A percentile compares a stretch with the other conserved stretches of the same genome.
These are phyloP conservation scores for Drosophila affinis DNA, from an alignment of 2,888 invertebrate genomes.

Conservation along the genomic window DNA sequence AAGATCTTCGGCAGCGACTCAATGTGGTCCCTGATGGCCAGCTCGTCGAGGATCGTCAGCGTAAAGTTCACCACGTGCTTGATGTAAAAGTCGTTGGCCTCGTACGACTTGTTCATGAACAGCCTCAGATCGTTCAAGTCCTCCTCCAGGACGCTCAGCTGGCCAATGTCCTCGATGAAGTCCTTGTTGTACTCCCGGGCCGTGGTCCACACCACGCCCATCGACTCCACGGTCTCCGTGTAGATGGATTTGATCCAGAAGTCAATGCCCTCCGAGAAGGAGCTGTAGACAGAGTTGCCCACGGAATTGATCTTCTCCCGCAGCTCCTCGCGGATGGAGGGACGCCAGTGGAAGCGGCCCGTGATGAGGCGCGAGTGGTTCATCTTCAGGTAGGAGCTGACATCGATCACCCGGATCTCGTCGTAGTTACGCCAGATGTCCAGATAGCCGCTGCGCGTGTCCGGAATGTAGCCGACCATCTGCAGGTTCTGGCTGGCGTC, in stretches of 20 bases:
- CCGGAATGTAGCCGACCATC: conserved; percentile 90
- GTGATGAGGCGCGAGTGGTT: conserved; percentile 93
- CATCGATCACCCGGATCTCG: conserved; percentile 90
- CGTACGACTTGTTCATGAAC: conserved; percentile 91
- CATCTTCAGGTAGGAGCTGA: conserved; percentile 90
- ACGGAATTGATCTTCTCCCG: conserved; percentile 84
- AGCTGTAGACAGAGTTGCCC: conserved; percentile 84
- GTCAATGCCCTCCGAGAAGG: conserved; percentile 85
- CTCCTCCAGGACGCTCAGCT: conserved; percentile 88
- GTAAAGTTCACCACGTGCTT: conserved; percentile 90
- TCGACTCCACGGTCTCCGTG: conserved; percentile 88
- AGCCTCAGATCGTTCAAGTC: conserved; percentile 86
- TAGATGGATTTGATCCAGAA: conserved; percentile 88
- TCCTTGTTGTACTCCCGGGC: conserved; percentile 88
- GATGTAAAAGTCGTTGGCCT: conserved; percentile 92
- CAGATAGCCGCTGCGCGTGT: conserved; percentile 89
- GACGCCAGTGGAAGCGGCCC: conserved; percentile 91
- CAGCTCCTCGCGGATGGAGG: conserved; percentile 88
- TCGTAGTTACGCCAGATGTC: conserved; percentile 93
- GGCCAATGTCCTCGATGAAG: conserved; percentile 88
- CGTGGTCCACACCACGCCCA: conserved; percentile 90
- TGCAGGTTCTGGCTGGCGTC: conserved; percentile 88
- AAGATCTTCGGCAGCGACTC: conserved; percentile 91
- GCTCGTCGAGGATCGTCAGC: conserved; percentile 89
- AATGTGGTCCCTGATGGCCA: conserved; percentile 90